phyloP scores from a whole-genome alignment of 2,113 vertebrate species.

The Tylochromis polylepis region DNA sequence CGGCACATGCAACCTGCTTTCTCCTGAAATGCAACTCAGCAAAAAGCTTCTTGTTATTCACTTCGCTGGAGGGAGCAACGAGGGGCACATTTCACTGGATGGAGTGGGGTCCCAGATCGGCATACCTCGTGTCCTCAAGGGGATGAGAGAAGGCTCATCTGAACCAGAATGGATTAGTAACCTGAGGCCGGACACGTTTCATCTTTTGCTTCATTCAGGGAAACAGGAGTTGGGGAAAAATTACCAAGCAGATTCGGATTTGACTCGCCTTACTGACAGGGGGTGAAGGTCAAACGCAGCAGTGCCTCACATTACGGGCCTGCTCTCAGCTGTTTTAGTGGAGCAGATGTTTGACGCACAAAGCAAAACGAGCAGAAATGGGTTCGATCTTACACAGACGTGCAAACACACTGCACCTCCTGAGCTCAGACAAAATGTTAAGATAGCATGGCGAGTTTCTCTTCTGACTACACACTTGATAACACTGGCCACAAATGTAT shows the following conservation, averaged over 20 bases:
- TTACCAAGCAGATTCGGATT: neutral
- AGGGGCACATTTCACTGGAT: neutral
- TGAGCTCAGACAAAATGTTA: neutral
- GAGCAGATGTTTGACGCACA: neutral
- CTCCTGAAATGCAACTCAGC: slow-evolving; percentile 25
- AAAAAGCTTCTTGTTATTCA: neutral
- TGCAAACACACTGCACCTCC: neutral
- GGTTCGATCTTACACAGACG: rapidly evolving
- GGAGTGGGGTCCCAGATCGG: neutral
- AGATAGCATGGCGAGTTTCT: neutral
- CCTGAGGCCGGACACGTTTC: slow-evolving; percentile 19
- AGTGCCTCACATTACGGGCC: neutral
- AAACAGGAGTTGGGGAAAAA: slow-evolving; percentile 2
- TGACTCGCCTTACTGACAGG: neutral
- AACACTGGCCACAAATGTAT: neutral
- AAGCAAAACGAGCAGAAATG: neutral
- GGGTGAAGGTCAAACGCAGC: slow-evolving; percentile 5
- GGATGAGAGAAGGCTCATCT: slow-evolving; percentile 5
- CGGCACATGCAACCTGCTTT: neutral
- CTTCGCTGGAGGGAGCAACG: neutral
- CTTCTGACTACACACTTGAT: neutral
- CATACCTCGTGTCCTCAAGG: neutral
- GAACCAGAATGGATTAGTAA: slow-evolving; percentile 24
- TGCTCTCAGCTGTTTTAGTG: neutral
- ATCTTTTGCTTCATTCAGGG: slow-evolving; percentile 25